Percentiles rank a stretch among this genome's conserved stretches.
These are phyloP conservation scores for Mohoua ochrocephala DNA, from an alignment of 2,113 vertebrate genomes.

Conservation along the genomic window DNA sequence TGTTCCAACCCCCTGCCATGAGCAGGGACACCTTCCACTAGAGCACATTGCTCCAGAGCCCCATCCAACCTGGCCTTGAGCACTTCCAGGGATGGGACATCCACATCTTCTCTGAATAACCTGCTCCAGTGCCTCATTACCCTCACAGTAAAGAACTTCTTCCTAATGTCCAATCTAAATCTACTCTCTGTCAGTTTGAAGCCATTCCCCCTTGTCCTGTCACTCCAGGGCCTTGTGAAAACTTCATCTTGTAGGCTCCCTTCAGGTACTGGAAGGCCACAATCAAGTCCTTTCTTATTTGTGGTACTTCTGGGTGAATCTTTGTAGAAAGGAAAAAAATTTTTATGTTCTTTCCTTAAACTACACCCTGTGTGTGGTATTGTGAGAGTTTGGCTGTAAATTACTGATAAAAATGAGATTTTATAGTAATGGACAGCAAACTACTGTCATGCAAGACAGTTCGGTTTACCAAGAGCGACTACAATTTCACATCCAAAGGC, in stretches of 20 bases:
- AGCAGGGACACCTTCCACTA: background rate
- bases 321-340: background rate
- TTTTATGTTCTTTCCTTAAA: background rate
- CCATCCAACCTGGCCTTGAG: accelerated
- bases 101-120: background rate
- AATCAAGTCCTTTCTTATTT: background rate
- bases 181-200: background rate
- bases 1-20: too few species aligned
- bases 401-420: background rate
- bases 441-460: background rate
- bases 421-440: background rate
- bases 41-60: background rate
- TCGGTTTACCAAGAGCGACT: background rate
- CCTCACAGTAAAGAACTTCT: background rate
- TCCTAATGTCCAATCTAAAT: background rate
- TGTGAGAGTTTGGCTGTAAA: background rate
- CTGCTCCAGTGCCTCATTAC: background rate
- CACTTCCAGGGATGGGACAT: background rate
- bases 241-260: background rate
- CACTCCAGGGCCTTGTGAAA: background rate
- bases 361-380: background rate
- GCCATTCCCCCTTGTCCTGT: background rate
- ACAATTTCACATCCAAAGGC: background rate
- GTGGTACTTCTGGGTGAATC: background rate
- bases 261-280: background rate